Conservation (phyloP, 2,113 vertebrate genomes). For the Isichthys henryi region DNA sequence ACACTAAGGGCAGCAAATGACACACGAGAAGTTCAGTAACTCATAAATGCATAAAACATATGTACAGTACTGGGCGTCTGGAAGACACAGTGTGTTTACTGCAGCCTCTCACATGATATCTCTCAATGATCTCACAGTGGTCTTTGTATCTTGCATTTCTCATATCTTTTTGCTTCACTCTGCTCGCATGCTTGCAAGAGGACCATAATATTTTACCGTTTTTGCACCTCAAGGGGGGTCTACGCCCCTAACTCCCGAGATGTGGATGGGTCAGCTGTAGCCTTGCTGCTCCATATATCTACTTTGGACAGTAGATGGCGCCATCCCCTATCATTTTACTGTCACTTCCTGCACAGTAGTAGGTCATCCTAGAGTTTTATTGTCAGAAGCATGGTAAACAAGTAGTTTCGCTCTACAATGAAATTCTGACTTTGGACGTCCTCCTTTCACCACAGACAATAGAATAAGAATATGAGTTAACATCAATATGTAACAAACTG, state of each 20-base stretch:
- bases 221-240: not conserved
- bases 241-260: not conserved
- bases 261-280: not conserved
- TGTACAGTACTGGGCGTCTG: not conserved
- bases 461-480: too few species aligned
- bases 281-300: not conserved
- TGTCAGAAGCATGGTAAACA: too few species aligned
- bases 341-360: not conserved
- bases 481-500: too few species aligned
- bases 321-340: not conserved
- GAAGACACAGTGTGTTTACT: not conserved
- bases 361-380: not conserved
- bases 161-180: not conserved
- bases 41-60: not conserved
- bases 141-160: not conserved
- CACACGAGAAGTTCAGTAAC: not conserved
- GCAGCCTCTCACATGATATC: not conserved
- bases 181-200: not conserved
- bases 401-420: too few species aligned
- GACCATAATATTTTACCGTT: not conserved
- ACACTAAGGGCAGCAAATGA: not conserved
- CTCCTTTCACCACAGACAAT: too few species aligned
- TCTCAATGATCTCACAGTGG: not conserved
- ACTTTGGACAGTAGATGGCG: conserved; percentile 1
- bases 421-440: too few species aligned